Base-by-base conservation (phyloP, 2,797 vertebrate species). In the Diglossa cyanea region DNA sequence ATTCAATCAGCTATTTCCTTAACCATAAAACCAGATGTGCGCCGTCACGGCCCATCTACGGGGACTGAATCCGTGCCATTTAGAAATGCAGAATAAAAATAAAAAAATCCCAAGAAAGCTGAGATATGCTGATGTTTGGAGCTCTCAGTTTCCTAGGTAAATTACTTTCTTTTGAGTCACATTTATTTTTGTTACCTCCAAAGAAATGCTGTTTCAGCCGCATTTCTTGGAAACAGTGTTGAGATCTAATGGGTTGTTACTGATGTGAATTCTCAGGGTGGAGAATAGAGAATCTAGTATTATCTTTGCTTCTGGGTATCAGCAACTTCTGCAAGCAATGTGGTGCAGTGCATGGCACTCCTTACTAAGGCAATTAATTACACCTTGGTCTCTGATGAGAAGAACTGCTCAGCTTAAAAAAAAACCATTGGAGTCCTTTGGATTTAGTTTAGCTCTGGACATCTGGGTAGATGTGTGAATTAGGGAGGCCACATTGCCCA, bases 181-280 rank as follows among this genome's bases (percentile, higher is more conserved):
- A 79, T 95, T 96, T 96, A 95, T 97, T 97, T 96, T 95, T 94
- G 82, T 96, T 97, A 92, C 94, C 86, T 93, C 90, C 82, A 88
- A 95, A 95, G 95, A 94, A 94, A 93, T 76, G 90, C 93, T 92
- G 86, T 18, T 91, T 88, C 85, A 92, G 86, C 71, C 4, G 13
- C 88, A 75, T 66, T 95, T 96, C 90, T 96, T 96, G 95, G 94
- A 96, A 94, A 76, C 25, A 20, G 63, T 2, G 4, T 57, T 82
- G 84, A 88, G 90, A 90, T 80, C 76, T 88, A 95, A 93, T 86
- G 80, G 92, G 62, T 93, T 95, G 89, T 94, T 88, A 89, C 89
- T 74, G 86, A 93, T 86, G 74, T 66, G 65, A 85, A 86, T 85
- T 84, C 91, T 81, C 82, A 80, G 61, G 54, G 79, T 88, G 54